Base-by-base conservation (phyloP, 1,140 invertebrate genomes). In the Lepidurus apus region DNA sequence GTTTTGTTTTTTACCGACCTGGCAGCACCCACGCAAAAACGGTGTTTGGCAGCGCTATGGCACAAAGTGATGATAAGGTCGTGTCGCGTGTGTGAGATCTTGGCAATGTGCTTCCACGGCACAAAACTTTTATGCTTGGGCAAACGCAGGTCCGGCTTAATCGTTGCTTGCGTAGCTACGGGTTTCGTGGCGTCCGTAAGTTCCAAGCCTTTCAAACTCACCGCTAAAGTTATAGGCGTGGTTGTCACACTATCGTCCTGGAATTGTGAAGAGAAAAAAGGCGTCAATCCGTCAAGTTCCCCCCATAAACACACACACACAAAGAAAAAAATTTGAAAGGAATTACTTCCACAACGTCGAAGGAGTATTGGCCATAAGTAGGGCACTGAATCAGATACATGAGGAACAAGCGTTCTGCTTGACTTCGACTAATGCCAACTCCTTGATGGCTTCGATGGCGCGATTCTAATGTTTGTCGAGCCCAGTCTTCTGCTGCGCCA, bases 291-390 rank as follows among this genome's bases (percentile, higher is more conserved):
- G 8, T 45, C 65, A 47, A 9, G 13, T 65, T 11, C 53, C 53
- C 11, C 53, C 7, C 53, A 65, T 17, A 17, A 34, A 34, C 3
- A 34, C 34, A 34, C 34, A 34, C 34, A 34, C 34, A 34, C 34
- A 34, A 74, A 73, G 17, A 24, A 10, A 24, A 26, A 11, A 77
- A 17, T 7, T 0, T 42, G 24, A 10, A 42, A 42, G 26, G 10
- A 34, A 21, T 44, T 26, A 79, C 78, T 42, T 79, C 78, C 73
- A 79, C 73, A 21, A 79, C 78, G 73, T 79, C 73, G 13, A 79
- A 44, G 73, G 65, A 47, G n/a, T 79, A 74, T 42, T 79, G 75
- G 34, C 78, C 78, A 45, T 74, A 79, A 43, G 73, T 74, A 21
- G 65, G 78, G 21, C 44, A 45, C 75, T 79, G 78, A 43, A 79